Percentiles rank a stretch among this genome's conserved stretches.
Evolutionary conservation across 2,797 vertebrate genomes (phyloP).

Genomic region (Peromyscus melanophrys): DNA sequence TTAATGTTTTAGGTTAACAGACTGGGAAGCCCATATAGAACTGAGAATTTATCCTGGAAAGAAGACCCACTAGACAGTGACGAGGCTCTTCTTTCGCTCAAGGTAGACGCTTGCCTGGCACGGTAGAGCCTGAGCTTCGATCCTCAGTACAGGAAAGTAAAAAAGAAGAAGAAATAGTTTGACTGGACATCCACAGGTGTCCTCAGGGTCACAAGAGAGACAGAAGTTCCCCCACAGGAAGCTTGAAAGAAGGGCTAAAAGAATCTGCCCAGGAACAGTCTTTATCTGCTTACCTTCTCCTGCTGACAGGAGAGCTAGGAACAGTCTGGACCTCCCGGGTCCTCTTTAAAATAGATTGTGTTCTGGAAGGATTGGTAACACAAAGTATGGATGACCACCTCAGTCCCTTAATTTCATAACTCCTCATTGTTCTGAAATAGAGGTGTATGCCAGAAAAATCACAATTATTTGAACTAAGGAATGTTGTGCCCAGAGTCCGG

Average conservation of each 20-base stretch:
- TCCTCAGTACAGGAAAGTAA: not conserved
- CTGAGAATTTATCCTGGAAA: slow-evolving; percentile 27
- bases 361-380: not conserved
- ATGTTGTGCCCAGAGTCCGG: too few relatives aligned
- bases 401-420: not conserved
- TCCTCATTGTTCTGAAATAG: not conserved
- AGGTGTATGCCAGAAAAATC: not conserved
- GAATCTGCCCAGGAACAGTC: not conserved
- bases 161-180: not conserved
- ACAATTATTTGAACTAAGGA: not conserved
- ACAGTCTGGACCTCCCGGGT: not conserved
- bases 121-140: not conserved
- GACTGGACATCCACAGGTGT: not conserved
- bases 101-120: not conserved
- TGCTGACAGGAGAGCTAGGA: not conserved
- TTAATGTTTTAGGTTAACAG: slow-evolving; percentile 21
- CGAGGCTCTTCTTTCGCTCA: not conserved
- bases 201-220: not conserved
- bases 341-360: not conserved
- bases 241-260: not conserved
- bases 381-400: not conserved
- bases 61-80: not conserved
- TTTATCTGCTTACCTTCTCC: not conserved
- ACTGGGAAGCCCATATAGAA: not conserved
- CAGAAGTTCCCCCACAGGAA: not conserved